Conservation (phyloP, 2,888 invertebrate species). For the Gastrophysa polygoni region DNA sequence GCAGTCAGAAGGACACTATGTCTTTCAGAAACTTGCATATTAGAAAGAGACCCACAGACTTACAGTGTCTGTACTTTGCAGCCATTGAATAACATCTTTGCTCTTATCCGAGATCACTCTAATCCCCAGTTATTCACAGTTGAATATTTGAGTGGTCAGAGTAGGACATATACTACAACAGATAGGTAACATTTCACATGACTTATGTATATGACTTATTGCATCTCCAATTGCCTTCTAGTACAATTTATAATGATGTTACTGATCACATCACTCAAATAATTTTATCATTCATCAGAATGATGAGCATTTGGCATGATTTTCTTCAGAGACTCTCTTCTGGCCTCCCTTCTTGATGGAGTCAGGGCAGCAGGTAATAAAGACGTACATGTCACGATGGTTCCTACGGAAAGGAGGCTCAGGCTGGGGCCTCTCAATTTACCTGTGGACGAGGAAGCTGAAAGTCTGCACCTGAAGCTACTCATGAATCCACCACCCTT, state of each 20-base stretch:
- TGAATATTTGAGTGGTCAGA: constrained; percentile 91
- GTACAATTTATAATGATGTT: no score
- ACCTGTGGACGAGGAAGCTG: constrained; percentile 95
- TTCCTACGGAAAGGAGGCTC: constrained; percentile 81
- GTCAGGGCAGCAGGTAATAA: constrained; percentile 96
- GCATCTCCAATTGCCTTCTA: not conserved
- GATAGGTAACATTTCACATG: constrained; percentile 70
- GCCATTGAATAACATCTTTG: constrained; percentile 84
- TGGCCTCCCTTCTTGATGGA: constrained; percentile 95
- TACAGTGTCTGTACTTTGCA: constrained; percentile 91
- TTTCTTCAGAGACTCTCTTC: constrained; percentile 83
- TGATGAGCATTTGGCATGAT: no score
- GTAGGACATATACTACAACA: constrained; percentile 87
- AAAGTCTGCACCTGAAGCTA: constrained; percentile 87
- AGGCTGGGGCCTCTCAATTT: constrained; percentile 88
- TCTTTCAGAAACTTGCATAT: constrained; percentile 91
- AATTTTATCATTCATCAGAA: no score
- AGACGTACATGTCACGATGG: constrained; percentile 93
- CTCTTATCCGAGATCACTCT: constrained; percentile 84
- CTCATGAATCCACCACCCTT: constrained; percentile 69
- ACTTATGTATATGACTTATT: constrained; percentile 1
- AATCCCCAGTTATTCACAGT: constrained; percentile 94
- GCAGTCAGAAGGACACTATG: constrained; percentile 89
- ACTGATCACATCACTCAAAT: no score
- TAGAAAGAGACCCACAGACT: constrained; percentile 97